phyloP scores from a whole-genome alignment of 2,888 invertebrate species.

The Itoplectis maculator region DNA sequence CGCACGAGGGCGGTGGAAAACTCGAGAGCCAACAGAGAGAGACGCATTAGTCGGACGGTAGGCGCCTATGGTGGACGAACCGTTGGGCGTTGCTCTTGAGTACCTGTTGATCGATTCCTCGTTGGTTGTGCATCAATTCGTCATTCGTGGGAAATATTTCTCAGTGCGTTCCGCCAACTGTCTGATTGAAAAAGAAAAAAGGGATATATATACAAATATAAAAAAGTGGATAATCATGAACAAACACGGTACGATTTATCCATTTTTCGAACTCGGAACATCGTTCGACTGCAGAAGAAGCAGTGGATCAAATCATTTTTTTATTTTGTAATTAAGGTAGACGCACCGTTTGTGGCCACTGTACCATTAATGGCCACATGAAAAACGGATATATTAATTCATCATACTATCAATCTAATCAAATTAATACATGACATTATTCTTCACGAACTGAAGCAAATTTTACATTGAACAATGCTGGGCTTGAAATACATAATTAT shows the following conservation, averaged over 20 bases:
- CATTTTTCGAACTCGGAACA: not conserved
- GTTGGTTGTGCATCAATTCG: not conserved
- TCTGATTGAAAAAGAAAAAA: not conserved
- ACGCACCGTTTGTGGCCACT: no score
- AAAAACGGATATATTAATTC: no score
- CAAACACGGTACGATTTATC: constrained; percentile 30
- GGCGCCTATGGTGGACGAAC: constrained; percentile 59
- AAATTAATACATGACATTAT: no score
- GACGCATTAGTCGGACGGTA: constrained; percentile 44
- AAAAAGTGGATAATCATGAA: constrained; percentile 9
- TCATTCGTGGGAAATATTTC: not conserved
- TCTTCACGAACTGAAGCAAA: no score
- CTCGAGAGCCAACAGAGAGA: constrained; percentile 51
- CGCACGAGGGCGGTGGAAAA: constrained; percentile 56
- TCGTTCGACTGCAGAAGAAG: not conserved
- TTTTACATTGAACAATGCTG: no score
- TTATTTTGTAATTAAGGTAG: not conserved
- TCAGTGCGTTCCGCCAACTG: not conserved
- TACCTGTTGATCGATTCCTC: constrained; percentile 70
- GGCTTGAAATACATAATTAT: no score
- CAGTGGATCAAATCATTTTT: not conserved
- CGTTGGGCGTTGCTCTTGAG: constrained; percentile 70
- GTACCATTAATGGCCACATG: no score
- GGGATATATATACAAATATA: no score
- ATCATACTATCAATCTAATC: no score